Evolutionary conservation across 2,888 invertebrate species (phyloP).

Genomic region (Caenorhabditis wallacei): DNA sequence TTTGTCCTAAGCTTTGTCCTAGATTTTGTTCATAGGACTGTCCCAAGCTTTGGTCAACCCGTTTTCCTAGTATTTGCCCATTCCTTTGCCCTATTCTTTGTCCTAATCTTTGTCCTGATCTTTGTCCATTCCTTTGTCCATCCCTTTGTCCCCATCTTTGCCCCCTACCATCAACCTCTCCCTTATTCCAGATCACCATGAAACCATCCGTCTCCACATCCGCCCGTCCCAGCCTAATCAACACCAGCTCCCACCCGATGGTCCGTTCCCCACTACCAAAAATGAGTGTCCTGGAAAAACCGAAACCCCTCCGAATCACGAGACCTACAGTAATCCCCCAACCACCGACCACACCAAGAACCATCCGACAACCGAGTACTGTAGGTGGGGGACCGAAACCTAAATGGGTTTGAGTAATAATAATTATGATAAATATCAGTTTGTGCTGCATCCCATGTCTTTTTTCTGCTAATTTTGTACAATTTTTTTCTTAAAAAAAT

Average conservation of each 20-base stretch:
- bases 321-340: constrained; percentile 34
- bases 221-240: constrained; percentile 63
- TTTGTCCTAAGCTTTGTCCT: too few relatives aligned
- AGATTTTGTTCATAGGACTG: too few relatives aligned
- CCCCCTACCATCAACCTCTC: not conserved
- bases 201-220: constrained; percentile 63
- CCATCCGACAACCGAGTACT: constrained; percentile 27
- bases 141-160: not conserved
- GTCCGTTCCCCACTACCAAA: constrained; percentile 57
- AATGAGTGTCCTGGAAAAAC: constrained; percentile 63
- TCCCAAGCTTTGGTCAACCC: too few relatives aligned
- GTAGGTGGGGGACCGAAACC: constrained; percentile 27
- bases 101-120: not conserved
- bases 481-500: not conserved
- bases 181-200: constrained; percentile 51
- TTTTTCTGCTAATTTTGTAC: not conserved
- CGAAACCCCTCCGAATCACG: constrained; percentile 59
- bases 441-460: constrained; percentile 16
- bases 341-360: constrained; percentile 8
- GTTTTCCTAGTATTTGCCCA: too few relatives aligned
- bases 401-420: constrained; percentile 44
- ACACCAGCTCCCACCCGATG: constrained; percentile 49
- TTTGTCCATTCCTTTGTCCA: too few relatives aligned
- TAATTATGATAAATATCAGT: not conserved
- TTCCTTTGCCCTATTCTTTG: not conserved